These are phyloP conservation scores for Copidosoma floridanum DNA, from an alignment of 1,140 invertebrate species.

Conservation along the genomic window DNA sequence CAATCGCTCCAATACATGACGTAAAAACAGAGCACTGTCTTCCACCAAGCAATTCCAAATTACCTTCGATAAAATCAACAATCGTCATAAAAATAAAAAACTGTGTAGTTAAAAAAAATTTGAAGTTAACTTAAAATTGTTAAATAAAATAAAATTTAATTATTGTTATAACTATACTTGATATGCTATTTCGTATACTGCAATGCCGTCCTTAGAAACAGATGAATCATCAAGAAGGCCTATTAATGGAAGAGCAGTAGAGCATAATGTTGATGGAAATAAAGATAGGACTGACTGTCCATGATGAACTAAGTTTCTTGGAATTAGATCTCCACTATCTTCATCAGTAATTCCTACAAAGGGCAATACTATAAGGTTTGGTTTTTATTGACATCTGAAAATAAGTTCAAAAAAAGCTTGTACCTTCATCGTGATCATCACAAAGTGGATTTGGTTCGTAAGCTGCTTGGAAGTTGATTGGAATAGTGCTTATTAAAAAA, in stretches of 20 bases:
- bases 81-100: not conserved
- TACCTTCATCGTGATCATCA: constrained; percentile 86
- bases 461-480: constrained; percentile 92
- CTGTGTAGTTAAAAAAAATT: not conserved
- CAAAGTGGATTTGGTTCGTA: constrained; percentile 85
- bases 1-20: constrained; percentile 93
- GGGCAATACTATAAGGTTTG: too few species aligned
- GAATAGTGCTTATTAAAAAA: constrained; percentile 95
- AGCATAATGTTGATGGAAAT: constrained; percentile 95
- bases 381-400: too few species aligned
- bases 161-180: constrained; percentile 59
- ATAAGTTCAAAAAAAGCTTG: too few species aligned
- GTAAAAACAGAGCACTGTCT: constrained; percentile 92
- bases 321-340: constrained; percentile 68
- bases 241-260: constrained; percentile 92
- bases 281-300: constrained; percentile 88
- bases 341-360: constrained; percentile 58
- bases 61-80: constrained; percentile 74
- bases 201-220: constrained; percentile 88
- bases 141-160: constrained; percentile 1
- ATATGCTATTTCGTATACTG: constrained; percentile 87
- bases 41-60: constrained; percentile 98
- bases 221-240: constrained; percentile 93
- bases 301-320: constrained; percentile 71
- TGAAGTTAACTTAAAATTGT: constrained; percentile 2